Evolutionary conservation across 1,140 invertebrate genomes (phyloP), one percentile per base, ranked within the genome.

Genomic region (Camponotus vicinus): DNA sequence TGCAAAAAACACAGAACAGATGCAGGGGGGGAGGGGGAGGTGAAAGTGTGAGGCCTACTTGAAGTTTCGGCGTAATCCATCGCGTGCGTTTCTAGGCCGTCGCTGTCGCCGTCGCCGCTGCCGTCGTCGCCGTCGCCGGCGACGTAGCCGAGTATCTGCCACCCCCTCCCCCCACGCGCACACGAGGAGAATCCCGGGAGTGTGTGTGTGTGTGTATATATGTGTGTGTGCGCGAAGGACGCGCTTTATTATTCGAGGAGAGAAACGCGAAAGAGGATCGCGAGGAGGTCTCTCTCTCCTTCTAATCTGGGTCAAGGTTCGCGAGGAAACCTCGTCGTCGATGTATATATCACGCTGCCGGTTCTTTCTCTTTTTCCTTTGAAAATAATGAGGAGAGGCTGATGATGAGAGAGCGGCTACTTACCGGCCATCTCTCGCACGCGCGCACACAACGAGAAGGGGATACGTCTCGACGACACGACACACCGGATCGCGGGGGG

Each of bases 51-150:
- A 40, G 88, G 85, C 93, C 89, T 95, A 95, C 94, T 95, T 94
- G 94, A 95, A 89, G 92, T 93, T 90, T 94, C 94, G 80, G 93
- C 93, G 93, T 94, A 95, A 93, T 95, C 94, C 94, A 95, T 95
- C 91, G 86, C 93, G 93, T 93, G 92, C 6, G 37, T 40, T 90
- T 91, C 76, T 90, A 90, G 77, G 86, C 89, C 88, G 90, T 71
- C 83, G 83, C 89, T 85, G 88, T 42, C 83, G 69, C 57, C 83
- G 85, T 49, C 79, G 85, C 75, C 79, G 52, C 64, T 66, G 80
- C 66, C 40, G 77, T 52, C 63, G 67, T 64, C 86, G 78, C 49
- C 83, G 88, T 82, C 90, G 80, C 85, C 91, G 92, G 89, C 90
- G 92, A 94, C 94, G 94, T 83, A 73, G 40, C 34, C 9, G 9